A percentile compares a stretch with the other conserved stretches of the same genome.
Evolutionary conservation across 2,113 vertebrate genomes (phyloP).

Genomic region (Ctenomys sociabilis): DNA sequence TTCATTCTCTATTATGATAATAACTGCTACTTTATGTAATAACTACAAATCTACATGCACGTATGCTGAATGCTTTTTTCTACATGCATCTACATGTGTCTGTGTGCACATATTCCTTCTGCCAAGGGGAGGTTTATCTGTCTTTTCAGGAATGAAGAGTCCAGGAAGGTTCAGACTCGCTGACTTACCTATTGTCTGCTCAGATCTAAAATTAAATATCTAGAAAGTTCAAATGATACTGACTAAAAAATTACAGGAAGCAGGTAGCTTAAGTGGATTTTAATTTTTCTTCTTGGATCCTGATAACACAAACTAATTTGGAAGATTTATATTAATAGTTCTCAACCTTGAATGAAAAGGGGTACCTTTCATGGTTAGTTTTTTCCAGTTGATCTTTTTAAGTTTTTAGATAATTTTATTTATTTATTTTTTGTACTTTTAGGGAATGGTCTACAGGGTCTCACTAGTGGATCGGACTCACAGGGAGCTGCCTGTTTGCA

Average conservation of each 20-base stretch:
- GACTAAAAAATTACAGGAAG: neutral
- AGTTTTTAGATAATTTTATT: neutral
- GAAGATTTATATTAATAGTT: neutral
- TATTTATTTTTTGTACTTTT: too few relatives aligned
- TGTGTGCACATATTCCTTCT: neutral
- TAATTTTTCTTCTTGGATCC: neutral
- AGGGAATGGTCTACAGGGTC: too few relatives aligned
- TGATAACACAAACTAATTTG: conserved; percentile 26
- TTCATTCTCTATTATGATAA: neutral
- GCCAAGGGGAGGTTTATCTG: neutral
- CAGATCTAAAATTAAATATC: neutral
- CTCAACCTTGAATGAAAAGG: neutral
- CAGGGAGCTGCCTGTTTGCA: too few relatives aligned
- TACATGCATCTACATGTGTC: neutral
- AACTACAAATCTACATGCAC: neutral
- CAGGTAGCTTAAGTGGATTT: neutral
- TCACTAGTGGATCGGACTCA: too few relatives aligned
- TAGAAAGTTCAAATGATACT: neutral
- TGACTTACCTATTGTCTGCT: neutral
- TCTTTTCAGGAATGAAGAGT: neutral
- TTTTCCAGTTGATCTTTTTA: neutral
- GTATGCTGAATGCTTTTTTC: neutral
- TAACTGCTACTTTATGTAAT: neutral
- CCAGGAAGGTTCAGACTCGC: neutral
- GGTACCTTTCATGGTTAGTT: neutral